Conservation (phyloP, 1,140 invertebrate species). For the Tribolium castaneum region DNA sequence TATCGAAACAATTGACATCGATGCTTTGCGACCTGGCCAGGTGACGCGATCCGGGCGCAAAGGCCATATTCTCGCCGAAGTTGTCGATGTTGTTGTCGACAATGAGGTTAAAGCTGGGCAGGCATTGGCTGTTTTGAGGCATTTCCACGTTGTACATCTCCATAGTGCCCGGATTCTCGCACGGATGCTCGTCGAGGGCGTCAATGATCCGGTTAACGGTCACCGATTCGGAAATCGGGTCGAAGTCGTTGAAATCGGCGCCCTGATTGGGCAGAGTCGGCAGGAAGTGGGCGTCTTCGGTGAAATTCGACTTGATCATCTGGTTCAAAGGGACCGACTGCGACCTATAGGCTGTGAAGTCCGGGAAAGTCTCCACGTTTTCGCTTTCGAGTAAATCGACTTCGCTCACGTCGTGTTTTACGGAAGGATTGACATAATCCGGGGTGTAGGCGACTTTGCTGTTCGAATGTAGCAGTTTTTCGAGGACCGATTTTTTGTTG, state of each 20-base stretch:
- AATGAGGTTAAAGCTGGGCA: slow-evolving; percentile 66
- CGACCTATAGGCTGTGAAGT: slow-evolving; percentile 68
- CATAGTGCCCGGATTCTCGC: slow-evolving; percentile 52
- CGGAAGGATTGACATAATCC: slow-evolving; percentile 62
- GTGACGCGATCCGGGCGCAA: slow-evolving; percentile 58
- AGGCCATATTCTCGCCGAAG: slow-evolving; percentile 61
- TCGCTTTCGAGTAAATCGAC: slow-evolving; percentile 57
- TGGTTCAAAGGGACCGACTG: slow-evolving; percentile 81
- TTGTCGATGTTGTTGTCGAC: slow-evolving; percentile 72
- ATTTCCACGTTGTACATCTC: slow-evolving; percentile 60
- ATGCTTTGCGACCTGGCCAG: slow-evolving; percentile 58
- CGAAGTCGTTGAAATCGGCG: slow-evolving; percentile 51
- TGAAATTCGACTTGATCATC: slow-evolving; percentile 66
- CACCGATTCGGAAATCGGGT: slow-evolving; percentile 46
- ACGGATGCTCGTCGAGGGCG: slow-evolving; percentile 50
- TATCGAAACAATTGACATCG: slow-evolving; percentile 51
- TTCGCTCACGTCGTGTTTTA: slow-evolving; percentile 47
- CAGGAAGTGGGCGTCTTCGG: slow-evolving; percentile 50
- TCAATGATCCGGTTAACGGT: slow-evolving; percentile 53
- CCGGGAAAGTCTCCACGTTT: slow-evolving; percentile 57
- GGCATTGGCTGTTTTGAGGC: slow-evolving; percentile 47
- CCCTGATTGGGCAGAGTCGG: neutral
- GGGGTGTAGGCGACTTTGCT: slow-evolving; percentile 60
- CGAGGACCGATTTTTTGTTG: slow-evolving; percentile 54
- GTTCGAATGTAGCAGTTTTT: slow-evolving; percentile 57